Evolutionary conservation across 2,113 vertebrate species (phyloP).

Genomic region (Nettapus auritus): DNA sequence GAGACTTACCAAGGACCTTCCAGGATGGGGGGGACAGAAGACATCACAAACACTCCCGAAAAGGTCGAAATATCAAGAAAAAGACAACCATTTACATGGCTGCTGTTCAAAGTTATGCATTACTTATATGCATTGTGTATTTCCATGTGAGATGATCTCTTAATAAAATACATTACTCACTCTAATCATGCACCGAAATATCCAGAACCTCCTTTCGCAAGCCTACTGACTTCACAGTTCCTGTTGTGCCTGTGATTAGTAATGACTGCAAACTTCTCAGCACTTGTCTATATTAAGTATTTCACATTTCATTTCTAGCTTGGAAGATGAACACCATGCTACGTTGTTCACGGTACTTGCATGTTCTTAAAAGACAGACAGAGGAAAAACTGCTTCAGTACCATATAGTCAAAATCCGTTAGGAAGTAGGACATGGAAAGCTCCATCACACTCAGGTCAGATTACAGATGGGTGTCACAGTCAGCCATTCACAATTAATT

Average conservation of each 20-base stretch:
- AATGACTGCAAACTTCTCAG: neutral
- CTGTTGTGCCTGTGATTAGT: neutral
- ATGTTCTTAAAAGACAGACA: neutral
- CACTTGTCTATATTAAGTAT: neutral
- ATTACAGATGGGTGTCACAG: neutral
- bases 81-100: neutral
- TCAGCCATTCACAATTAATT: neutral
- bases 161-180: slow-evolving; percentile 43
- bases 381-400: neutral
- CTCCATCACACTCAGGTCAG: neutral
- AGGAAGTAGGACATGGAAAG: neutral
- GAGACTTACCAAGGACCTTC: neutral
- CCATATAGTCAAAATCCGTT: neutral
- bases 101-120: neutral
- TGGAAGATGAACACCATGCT: neutral
- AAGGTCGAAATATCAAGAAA: neutral
- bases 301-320: neutral
- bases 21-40: neutral
- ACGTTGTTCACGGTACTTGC: neutral
- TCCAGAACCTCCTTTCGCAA: slow-evolving; percentile 1
- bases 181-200: neutral
- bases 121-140: neutral
- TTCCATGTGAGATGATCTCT: neutral
- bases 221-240: slow-evolving; percentile 17
- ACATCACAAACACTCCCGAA: neutral